phyloP scores from a whole-genome alignment of 2,797 vertebrate genomes.

The Ataeniobius toweri region DNA sequence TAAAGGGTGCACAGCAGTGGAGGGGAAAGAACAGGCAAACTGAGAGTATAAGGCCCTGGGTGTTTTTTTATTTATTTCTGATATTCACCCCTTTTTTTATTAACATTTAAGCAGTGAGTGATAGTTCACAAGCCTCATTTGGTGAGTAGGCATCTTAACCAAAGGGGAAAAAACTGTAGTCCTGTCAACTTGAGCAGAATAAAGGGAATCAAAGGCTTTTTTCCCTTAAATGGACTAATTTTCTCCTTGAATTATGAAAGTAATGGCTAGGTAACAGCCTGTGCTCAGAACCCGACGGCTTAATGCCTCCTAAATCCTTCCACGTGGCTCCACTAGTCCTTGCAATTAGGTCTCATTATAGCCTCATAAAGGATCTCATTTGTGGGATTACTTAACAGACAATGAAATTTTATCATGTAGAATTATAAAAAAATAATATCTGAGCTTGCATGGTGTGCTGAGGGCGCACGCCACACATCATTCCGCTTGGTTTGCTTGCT shows the following conservation, averaged over 20 bases:
- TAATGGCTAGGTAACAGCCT: conserved; percentile 97
- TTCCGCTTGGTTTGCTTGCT: conserved; percentile 82
- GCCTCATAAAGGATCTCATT: conserved; percentile 99
- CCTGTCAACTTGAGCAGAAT: conserved; percentile 87
- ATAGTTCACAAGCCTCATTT: conserved; percentile 82
- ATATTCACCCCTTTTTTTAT: conserved; percentile 5
- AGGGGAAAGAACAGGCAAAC: conserved; percentile 29
- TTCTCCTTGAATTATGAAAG: conserved; percentile 99
- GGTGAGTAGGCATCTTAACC: conserved; percentile 81
- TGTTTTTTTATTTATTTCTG: conserved; percentile 45
- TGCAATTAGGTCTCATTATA: conserved; percentile 99
- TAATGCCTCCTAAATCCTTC: conserved; percentile 99
- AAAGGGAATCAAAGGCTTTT: conserved; percentile 91
- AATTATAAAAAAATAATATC: conserved; percentile 96
- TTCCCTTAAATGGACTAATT: conserved; percentile 97
- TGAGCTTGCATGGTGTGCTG: conserved; percentile 81
- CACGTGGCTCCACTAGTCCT: conserved; percentile 97
- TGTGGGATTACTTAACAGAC: conserved; percentile 97
- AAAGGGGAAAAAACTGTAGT: conserved; percentile 76
- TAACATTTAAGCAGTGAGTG: conserved; percentile 73
- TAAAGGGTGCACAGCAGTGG: conserved; percentile 27
- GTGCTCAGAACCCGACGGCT: conserved; percentile 95
- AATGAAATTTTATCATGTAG: conserved; percentile 97
- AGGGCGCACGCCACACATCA: conserved; percentile 86
- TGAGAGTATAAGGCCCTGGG: conserved; percentile 35